These are phyloP conservation scores for Monochamus saltuarius DNA, from an alignment of 1,140 invertebrate species.

Conservation along the genomic window DNA sequence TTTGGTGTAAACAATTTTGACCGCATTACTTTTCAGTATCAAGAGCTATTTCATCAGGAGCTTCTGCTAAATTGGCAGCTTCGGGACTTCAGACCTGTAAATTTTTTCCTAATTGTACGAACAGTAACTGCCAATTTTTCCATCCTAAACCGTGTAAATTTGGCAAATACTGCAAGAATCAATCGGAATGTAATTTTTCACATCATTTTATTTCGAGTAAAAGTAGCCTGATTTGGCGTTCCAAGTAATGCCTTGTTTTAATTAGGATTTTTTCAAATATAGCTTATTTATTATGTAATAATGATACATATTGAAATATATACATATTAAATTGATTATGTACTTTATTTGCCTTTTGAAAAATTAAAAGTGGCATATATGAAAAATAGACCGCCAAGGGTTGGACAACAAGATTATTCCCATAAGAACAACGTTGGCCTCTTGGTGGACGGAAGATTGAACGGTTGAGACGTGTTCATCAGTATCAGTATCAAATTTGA, in stretches of 20 bases:
- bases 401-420: too few species aligned
- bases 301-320: too few species aligned
- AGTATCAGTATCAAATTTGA: too few species aligned
- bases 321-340: too few species aligned
- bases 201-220: conserved; percentile 54
- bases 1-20: background rate
- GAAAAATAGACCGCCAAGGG: too few species aligned
- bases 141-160: conserved; percentile 66
- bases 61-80: conserved; percentile 16
- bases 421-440: too few species aligned
- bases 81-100: conserved; percentile 57
- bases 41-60: conserved; percentile 9
- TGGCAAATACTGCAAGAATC: conserved; percentile 64
- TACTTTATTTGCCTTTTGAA: too few species aligned
- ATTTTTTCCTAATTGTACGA: conserved; percentile 61
- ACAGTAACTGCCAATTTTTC: conserved; percentile 61
- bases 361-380: too few species aligned
- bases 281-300: too few species aligned
- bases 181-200: conserved; percentile 63
- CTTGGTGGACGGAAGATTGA: too few species aligned
- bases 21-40: conserved; percentile 22
- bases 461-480: too few species aligned
- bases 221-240: conserved; percentile 50
- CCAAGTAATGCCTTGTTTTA: conserved; percentile 29
- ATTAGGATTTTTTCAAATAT: too few species aligned